These are phyloP conservation scores for Crematogaster levior DNA, from an alignment of 2,888 invertebrate genomes.

Conservation along the genomic window DNA sequence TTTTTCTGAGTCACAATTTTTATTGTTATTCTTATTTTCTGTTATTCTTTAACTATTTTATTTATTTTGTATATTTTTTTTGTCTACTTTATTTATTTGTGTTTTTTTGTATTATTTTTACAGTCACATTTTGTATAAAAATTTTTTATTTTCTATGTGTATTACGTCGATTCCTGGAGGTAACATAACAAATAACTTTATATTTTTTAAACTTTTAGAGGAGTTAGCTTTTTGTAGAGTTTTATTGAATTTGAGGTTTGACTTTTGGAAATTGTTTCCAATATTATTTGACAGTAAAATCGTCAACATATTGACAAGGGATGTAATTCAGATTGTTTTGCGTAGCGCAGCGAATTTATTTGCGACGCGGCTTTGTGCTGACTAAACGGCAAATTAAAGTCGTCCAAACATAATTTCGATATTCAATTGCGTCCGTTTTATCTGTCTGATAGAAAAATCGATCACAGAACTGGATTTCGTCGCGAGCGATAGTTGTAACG, in stretches of 20 bases:
- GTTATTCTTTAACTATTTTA: background rate
- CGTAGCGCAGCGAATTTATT: constrained; percentile 8
- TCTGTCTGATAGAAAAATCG: constrained; percentile 20
- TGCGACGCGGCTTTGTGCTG: constrained; percentile 3
- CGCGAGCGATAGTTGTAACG: constrained; percentile 75
- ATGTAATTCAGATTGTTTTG: constrained; percentile 1
- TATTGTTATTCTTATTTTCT: background rate
- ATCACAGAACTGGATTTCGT: background rate
- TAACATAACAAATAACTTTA: background rate
- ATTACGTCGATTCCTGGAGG: background rate
- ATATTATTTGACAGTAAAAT: background rate
- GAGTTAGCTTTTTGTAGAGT: background rate
- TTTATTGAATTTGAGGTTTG: constrained; percentile 4
- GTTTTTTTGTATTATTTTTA: background rate
- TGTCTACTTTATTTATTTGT: background rate
- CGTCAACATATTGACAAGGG: constrained; percentile 2
- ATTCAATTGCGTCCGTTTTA: constrained; percentile 18
- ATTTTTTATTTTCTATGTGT: background rate
- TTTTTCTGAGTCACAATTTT: background rate
- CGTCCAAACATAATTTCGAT: constrained; percentile 10
- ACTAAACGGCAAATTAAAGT: constrained; percentile 28
- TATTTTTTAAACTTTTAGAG: background rate
- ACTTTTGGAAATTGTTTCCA: background rate
- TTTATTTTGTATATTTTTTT: background rate
- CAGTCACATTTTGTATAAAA: background rate